Base-by-base conservation (phyloP, 2,888 invertebrate genomes). In the Agrochola circellaris region DNA sequence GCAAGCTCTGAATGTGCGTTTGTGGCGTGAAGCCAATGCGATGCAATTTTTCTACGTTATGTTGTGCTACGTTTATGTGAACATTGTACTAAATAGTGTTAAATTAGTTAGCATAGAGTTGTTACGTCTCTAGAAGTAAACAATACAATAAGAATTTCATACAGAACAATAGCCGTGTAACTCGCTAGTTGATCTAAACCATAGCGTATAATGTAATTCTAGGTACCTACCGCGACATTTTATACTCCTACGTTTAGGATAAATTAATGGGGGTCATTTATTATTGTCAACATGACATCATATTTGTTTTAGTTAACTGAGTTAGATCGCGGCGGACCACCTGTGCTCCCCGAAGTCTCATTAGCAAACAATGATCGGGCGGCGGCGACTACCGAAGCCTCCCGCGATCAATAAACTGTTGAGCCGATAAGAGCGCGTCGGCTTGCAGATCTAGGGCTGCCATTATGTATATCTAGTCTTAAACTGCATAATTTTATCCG, bases 321-420 rank as follows among this genome's bases (percentile, higher is more conserved):
- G 88, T 84, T 81, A 84, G 87, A 91, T 89, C 84, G 68, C 87
- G 86, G 86, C 82, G 84, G 93, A 91, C 94, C 94, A 93, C 94
- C 93, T 93, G 93, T 93, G 91, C 89, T 90, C 90, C 90, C 90
- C 88, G 85, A 88, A 87, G 89, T 87, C 89, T 95, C 95, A 96
- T 96, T 96, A 96, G 93, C 96, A 96, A 95, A 96, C 96, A 96
- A 96, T 95, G 95, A 93, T 91, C 91, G 91, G 88, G 89, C 91
- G 85, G 90, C 89, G 90, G 85, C 89, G 89, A 87, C 89, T 88
- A 85, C 88, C 86, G 90, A 83, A 90, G 85, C 87, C 88, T 85
- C 90, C 84, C 87, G 91, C 92, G 92, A 93, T 94, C 93, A 92
- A 93, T 94, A 94, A 91, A 92, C 93, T 89, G 89, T 87, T 89